These are phyloP conservation scores for Maniola jurtina DNA, from an alignment of 1,140 invertebrate genomes.

Conservation along the genomic window DNA sequence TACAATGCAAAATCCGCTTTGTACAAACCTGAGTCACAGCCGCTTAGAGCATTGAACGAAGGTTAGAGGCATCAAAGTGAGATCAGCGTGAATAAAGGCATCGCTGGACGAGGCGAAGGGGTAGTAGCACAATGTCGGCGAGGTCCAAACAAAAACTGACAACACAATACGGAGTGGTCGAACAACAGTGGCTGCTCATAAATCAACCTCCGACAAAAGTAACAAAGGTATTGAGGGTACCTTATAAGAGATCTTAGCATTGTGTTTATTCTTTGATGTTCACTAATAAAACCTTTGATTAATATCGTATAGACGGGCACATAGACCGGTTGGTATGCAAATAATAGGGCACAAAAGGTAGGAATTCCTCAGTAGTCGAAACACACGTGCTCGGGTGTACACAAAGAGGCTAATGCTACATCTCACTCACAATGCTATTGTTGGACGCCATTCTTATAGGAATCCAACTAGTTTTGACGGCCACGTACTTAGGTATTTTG, in stretches of 20 bases:
- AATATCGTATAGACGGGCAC: conserved; percentile 72
- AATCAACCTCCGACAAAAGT: conserved; percentile 77
- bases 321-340: conserved; percentile 74
- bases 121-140: conserved; percentile 73
- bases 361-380: conserved; percentile 61
- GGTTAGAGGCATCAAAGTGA: conserved; percentile 69
- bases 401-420: conserved; percentile 66
- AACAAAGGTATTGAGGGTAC: conserved; percentile 77
- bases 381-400: conserved; percentile 69
- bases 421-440: conserved; percentile 62
- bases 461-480: conserved; percentile 27
- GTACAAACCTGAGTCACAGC: conserved; percentile 37
- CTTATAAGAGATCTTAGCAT: conserved; percentile 78
- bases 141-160: conserved; percentile 75
- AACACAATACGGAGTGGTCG: conserved; percentile 73
- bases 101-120: conserved; percentile 66
- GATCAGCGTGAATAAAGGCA: conserved; percentile 72
- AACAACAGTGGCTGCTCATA: conserved; percentile 77
- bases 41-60: conserved; percentile 55
- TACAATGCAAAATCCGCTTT: conserved; percentile 31
- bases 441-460: conserved; percentile 48
- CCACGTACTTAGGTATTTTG: conserved; percentile 10
- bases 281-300: conserved; percentile 79
- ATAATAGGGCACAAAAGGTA: conserved; percentile 65
- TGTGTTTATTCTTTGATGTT: conserved; percentile 78